phyloP scores from a whole-genome alignment of 35 echinoderm and acorn worm species.

The Amphiura filiformis region DNA sequence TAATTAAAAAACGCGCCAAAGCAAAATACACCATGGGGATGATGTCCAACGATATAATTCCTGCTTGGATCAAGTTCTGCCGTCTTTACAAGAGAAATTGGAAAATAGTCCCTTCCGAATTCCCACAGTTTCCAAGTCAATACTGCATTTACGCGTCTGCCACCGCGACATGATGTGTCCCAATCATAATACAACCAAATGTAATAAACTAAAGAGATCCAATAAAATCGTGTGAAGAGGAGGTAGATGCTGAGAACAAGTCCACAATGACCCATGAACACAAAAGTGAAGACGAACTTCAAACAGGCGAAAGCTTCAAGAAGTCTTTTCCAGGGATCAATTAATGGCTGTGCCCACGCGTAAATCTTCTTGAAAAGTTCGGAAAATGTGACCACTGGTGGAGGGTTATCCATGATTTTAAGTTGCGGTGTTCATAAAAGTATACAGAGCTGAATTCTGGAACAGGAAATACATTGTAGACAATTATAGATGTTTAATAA shows the following conservation, averaged over 20 bases:
- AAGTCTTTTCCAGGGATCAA: constrained; percentile 2
- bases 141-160: constrained; percentile 37
- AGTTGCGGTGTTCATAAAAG: no score
- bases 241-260: background rate
- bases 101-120: constrained; percentile 77
- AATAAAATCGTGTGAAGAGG: constrained; percentile 44
- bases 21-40: constrained; percentile 89
- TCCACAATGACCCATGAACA: constrained; percentile 18
- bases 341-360: background rate
- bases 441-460: no score
- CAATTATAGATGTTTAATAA: no score
- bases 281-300: constrained; percentile 18
- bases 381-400: background rate
- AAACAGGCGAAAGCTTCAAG: constrained; percentile 10
- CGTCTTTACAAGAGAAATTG: constrained; percentile 65
- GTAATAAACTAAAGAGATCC: constrained; percentile 36
- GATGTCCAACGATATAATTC: constrained; percentile 71
- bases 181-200: constrained; percentile 68
- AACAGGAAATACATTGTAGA: no score
- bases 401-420: background rate
- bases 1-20: constrained; percentile 77
- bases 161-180: constrained; percentile 55
- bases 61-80: constrained; percentile 70
- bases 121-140: constrained; percentile 51
- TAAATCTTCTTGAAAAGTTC: background rate